Base-by-base conservation (phyloP, 2,888 invertebrate genomes). In the Iphiclides podalirius region DNA sequence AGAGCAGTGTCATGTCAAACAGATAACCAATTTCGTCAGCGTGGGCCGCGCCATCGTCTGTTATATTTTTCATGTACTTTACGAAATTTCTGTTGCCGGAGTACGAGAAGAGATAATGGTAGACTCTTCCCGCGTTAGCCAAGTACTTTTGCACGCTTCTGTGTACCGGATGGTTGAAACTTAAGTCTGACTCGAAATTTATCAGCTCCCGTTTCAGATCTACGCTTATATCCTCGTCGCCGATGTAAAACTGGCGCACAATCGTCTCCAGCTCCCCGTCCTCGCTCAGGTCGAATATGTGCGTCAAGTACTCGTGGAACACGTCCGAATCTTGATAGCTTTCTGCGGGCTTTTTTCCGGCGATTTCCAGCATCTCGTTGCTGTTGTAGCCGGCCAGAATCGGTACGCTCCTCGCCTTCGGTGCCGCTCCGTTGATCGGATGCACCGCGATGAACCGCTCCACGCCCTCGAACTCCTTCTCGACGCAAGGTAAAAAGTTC, bases 71-170 rank as follows among this genome's bases (percentile, higher is more conserved):
- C 1, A 12, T 26, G 0, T 40, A 36, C 51, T 66, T 68, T 0
- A 41, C 40, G 11, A 51, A 55, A 54, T 69, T 76, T 44, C 66
- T 61, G 4, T 49, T 63, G 12, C 80, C 76, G 8, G 47, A 54
- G 23, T 78, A 79, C 0, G 70, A 60, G 59, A 82, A 82, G 53
- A 77, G 53, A 20, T 81, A 82, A n/a, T 71, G 69, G 37, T 62
- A 82, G n/a, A 81, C 65, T 0, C 33, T 33, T 1, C 57, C 60
- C 2, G 52, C 58, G 35, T 59, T 62, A 8, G 55, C 44, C 2
- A 57, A 23, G 33, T 59, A 63, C 13, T 46, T 52, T 1, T 47
- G 60, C 47, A 80, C 61, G 40, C 60, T 66, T 54, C 72, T 64
- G 12, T 72, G 67, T 1, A 64, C 52, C 1, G 80, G 75, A 52